Percentiles rank a stretch among this genome's conserved stretches.
Evolutionary conservation across 2,113 vertebrate species (phyloP).

Genomic region (Apteryx owenii): DNA sequence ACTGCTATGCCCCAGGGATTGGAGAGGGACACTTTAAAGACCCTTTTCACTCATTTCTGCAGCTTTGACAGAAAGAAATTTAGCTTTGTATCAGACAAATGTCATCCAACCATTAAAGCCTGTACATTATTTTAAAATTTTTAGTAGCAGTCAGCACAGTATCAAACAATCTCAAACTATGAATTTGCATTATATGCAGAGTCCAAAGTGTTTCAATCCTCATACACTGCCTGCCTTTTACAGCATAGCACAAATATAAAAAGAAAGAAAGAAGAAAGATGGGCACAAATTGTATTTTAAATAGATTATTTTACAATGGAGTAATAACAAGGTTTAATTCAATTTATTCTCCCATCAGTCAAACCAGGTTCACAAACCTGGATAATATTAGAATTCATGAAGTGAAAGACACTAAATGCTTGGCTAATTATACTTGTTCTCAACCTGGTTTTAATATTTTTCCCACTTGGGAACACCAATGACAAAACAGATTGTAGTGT

Average conservation of each 20-base stretch:
- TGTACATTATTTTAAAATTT: slow-evolving; percentile 41
- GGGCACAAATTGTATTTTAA: slow-evolving; percentile 7
- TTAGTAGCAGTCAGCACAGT: slow-evolving; percentile 45
- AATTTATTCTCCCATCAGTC: slow-evolving; percentile 29
- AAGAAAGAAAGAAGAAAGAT: not conserved
- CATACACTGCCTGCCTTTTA: not conserved
- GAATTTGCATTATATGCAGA: slow-evolving; percentile 5
- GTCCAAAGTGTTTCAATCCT: not conserved
- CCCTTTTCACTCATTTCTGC: slow-evolving; percentile 61
- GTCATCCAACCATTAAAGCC: slow-evolving; percentile 62
- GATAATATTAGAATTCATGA: slow-evolving; percentile 33
- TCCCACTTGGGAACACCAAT: not conserved
- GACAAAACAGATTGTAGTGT: slow-evolving; percentile 10
- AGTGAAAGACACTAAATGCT: slow-evolving; percentile 41
- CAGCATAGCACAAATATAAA: not conserved
- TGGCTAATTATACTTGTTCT: slow-evolving; percentile 42
- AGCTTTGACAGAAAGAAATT: slow-evolving; percentile 53
- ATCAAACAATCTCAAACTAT: slow-evolving; percentile 24
- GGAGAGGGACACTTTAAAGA: slow-evolving; percentile 68
- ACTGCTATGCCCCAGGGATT: slow-evolving; percentile 51
- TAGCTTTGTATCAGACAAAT: slow-evolving; percentile 64
- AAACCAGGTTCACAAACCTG: not conserved
- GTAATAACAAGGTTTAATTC: not conserved
- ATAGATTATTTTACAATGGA: not conserved
- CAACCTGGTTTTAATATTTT: slow-evolving; percentile 20